Evolutionary conservation across 2,797 vertebrate genomes (phyloP), one percentile per base, ranked within the genome.

Genomic region (Apogon talboti): DNA sequence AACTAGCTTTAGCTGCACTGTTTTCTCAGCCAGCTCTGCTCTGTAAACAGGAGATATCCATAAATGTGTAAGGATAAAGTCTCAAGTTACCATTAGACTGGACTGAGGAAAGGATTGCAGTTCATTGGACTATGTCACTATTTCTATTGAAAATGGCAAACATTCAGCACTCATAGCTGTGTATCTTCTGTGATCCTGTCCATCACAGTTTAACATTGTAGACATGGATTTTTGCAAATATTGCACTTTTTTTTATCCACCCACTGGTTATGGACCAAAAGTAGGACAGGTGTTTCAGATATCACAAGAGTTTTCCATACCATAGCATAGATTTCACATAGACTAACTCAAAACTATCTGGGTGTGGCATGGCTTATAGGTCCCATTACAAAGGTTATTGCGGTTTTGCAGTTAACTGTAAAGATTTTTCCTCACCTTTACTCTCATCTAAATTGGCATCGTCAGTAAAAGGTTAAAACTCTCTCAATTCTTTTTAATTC

Each of bases 1-100:
- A 48, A n/a, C 37, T 16, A 46, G 72, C 60, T 3, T 55, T 70
- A 76, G 71, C 71, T 62, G 54, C 65, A 56, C 50, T 8, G 62
- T 52, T 14, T 55, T 11, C 55, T 55, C 19, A 50, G 35, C 48
- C 16, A 7, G 58, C 11, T 21, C 7, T 35, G 2, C 9, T 7
- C 41, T 49, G 16, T 11, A n/a, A 65, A 47, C 54, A 47, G 18
- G 48, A n/a, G 14, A 16, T 19, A 35, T 38, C 13, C 3, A 8
- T 16, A 1, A 52, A 40, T n/a, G 37, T 49, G 52, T 28, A 3
- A 41, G 12, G 0, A 28, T 28, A 28, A 5, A 28, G 24, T 28
- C 42, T 9, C 1, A 8, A 21, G 7, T 2, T 38, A 0, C 15
- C 7, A 12, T 9, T n/a, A 15, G 6, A 3, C 55, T 46, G 8